Evolutionary conservation across 1,140 invertebrate species (phyloP), one percentile per base, ranked within the genome.

Genomic region (Parapsyche elsis): DNA sequence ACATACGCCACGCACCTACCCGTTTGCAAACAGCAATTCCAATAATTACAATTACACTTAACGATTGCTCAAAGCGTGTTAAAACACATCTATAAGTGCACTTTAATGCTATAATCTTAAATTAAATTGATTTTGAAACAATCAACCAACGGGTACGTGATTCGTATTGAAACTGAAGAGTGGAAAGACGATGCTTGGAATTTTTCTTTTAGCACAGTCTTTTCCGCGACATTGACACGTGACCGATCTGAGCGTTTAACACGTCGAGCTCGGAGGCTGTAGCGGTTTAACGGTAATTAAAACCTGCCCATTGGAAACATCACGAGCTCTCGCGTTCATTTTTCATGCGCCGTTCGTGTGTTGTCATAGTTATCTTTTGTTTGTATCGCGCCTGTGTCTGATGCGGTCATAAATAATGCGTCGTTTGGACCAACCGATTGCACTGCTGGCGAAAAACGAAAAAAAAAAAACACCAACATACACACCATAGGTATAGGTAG

Each of bases 331-430:
- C 9, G 24, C 5, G 71, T 16, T 49, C 71, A 74, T 74, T 74
- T 74, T 74, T 74, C 71, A 74, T 19, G 38, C 10, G 70, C 70
- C 70, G 45, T 74, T 74, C 71, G 71, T 45, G 71, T 49, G 71
- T 19, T 30, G 38, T 74, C 71, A 49, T 74, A 74, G 59, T 21
- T 61, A 61, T 61, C n/a, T 61, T 23, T 61, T 23, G 59, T 61
- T 61, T 61, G 59, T 61, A 61, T 61, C 59, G 21, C 49, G 49
- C 49, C 49, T 53, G 12, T 53, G 49, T 53, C 10, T 16, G 10
- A 12, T 53, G 70, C 16, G 45, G 38, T 74, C 71, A 74, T 74
- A 74, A 74, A 74, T 74, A 74, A 74, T 74, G 45, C 71, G 38
- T 45, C 14, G 71, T 74, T 74, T 74, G 26, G 70, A 71, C 70